A percentile compares a stretch with the other conserved stretches of the same genome.
Evolutionary conservation across 2,888 invertebrate genomes (phyloP).

Genomic region (Hoplodrina ambigua): DNA sequence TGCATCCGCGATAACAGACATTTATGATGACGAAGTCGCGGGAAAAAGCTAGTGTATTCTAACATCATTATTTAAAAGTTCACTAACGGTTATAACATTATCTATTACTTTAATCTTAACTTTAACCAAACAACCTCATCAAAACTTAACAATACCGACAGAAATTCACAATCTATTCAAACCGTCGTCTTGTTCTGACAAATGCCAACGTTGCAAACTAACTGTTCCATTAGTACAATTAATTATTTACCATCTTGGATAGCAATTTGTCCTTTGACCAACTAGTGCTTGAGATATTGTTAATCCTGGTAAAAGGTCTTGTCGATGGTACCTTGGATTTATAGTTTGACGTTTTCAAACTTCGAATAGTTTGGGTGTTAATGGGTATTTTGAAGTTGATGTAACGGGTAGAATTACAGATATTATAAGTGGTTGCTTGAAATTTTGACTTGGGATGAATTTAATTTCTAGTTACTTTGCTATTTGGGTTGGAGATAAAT

Average conservation of each 20-base stretch:
- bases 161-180: constrained; percentile 68
- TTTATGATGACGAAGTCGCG: too few species aligned
- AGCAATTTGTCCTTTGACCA: constrained; percentile 86
- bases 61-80: constrained; percentile 1
- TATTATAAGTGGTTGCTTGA: constrained; percentile 31
- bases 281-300: constrained; percentile 75
- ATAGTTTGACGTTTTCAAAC: constrained; percentile 64
- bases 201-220: constrained; percentile 81
- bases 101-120: neutral
- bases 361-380: constrained; percentile 59
- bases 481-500: too few species aligned
- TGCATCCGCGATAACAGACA: too few species aligned
- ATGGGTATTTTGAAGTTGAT: constrained; percentile 57
- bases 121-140: constrained; percentile 52
- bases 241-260: constrained; percentile 87
- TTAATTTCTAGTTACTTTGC: neutral
- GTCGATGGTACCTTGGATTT: constrained; percentile 71
- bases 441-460: neutral
- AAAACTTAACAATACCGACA: constrained; percentile 66
- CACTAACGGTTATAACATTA: neutral
- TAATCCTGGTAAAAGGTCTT: constrained; percentile 83
- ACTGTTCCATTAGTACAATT: constrained; percentile 89
- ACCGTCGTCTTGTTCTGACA: constrained; percentile 73
- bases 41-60: too few species aligned
- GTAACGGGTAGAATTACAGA: constrained; percentile 49